Evolutionary conservation across 1,140 invertebrate species (phyloP), one percentile per base, ranked within the genome.

Genomic region (Caerostris darwini): DNA sequence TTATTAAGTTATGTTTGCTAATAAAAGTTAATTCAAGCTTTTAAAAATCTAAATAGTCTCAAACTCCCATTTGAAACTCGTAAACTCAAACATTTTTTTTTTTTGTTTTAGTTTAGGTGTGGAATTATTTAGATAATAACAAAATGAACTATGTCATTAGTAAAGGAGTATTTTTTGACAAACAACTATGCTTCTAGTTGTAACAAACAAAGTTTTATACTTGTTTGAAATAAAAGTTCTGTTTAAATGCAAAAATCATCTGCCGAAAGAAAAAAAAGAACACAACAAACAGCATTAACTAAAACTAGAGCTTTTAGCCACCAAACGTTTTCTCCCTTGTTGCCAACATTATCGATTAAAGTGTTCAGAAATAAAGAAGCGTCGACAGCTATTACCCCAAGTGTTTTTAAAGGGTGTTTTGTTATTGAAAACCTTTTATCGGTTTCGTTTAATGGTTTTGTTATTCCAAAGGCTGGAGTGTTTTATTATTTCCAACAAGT

Each of bases 341-440:
- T 92, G 77, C 90, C 59, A 85, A 61, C 81, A 61, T 57, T 64
- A 92, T 92, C 90, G 90, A 92, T 92, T 92, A 64, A 85, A 85
- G 61, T 56, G 59, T 81, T 85, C 58, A 91, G 82, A 92, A 92
- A 92, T 92, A 92, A 92, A 92, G 90, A 92, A 92, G 90, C 77
- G 90, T 92, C 90, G 90, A 92, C 90, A 92, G 90, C 90, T 85
- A 92, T 92, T 92, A 92, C 71, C 59, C n/a, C 90, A 69, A 92
- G 90, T 92, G 81, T 92, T 92, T 92, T 92, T 92, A 92, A 92
- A 92, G 90, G 82, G 90, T 92, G 90, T 92, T 92, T 92, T 92
- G 90, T 92, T 92, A 92, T 92, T 92, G 90, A 92, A 92, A 92
- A 92, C 90, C 77, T 85, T 92, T 92, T 92, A 92, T 92, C 90